A percentile compares a stretch with the other conserved stretches of the same genome.
Evolutionary conservation across 2,888 invertebrate genomes (phyloP).

Genomic region (Eubasilissa splendida): DNA sequence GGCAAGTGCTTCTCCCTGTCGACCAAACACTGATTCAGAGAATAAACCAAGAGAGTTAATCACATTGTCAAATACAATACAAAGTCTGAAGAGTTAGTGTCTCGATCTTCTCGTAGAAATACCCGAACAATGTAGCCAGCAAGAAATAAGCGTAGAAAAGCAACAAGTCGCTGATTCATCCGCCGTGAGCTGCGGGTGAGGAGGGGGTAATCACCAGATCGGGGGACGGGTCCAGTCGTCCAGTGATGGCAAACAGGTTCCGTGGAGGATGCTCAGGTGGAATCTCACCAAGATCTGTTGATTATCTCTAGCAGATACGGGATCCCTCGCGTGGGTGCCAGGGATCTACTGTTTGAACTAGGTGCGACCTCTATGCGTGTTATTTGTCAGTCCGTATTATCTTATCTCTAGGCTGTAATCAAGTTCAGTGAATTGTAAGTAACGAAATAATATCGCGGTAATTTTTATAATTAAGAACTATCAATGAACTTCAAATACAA

Average conservation of each 20-base stretch:
- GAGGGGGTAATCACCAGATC: background rate
- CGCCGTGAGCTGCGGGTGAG: background rate
- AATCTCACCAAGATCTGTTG: slow-evolving; percentile 23
- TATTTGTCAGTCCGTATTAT: slow-evolving; percentile 29
- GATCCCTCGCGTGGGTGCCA: slow-evolving; percentile 15
- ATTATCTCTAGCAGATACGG: slow-evolving; percentile 33
- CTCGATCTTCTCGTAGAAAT: slow-evolving; percentile 3
- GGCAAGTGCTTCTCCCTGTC: background rate
- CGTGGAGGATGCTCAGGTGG: slow-evolving; percentile 18
- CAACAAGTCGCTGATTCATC: slow-evolving; percentile 32
- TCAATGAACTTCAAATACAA: too few species aligned
- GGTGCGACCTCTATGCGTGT: slow-evolving; percentile 16
- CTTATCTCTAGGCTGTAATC: slow-evolving; percentile 8
- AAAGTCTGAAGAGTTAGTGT: background rate
- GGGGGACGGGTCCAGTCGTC: background rate
- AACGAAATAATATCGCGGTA: too few species aligned
- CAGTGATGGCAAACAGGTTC: slow-evolving; percentile 39
- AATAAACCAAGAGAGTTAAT: background rate
- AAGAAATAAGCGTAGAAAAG: slow-evolving; percentile 10
- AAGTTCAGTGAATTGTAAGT: too few species aligned
- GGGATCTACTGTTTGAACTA: slow-evolving; percentile 1
- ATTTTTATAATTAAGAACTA: too few species aligned
- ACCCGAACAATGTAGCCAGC: background rate
- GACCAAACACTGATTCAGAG: background rate
- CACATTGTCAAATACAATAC: background rate